Evolutionary conservation across 2,888 invertebrate genomes (phyloP).

Genomic region (Scaeva pyrastri): DNA sequence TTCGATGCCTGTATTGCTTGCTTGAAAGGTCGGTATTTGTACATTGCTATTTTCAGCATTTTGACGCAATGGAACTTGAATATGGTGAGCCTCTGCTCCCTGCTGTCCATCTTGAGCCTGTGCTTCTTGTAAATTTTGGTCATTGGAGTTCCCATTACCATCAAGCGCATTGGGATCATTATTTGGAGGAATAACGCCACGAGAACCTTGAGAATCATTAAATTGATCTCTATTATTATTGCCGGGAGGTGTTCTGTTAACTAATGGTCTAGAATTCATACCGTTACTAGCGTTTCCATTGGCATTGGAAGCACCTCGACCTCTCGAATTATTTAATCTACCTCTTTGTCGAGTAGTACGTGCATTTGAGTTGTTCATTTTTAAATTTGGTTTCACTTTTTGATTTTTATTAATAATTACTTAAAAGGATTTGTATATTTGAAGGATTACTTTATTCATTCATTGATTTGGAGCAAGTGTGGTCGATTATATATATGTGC

Average conservation of each 20-base stretch:
- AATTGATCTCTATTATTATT: not conserved
- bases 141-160: too few relatives aligned
- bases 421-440: not conserved
- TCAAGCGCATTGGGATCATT: too few relatives aligned
- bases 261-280: not conserved
- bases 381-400: not conserved
- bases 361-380: not conserved
- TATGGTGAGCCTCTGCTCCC: too few relatives aligned
- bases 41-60: too few relatives aligned
- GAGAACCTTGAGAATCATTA: constrained; percentile 2
- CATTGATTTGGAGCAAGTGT: not conserved
- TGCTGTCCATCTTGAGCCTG: too few relatives aligned
- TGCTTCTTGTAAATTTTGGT: too few relatives aligned
- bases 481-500: not conserved
- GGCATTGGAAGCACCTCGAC: not conserved
- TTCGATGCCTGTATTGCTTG: not conserved
- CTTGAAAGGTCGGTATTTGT: not conserved
- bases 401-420: not conserved
- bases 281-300: not conserved
- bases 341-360: constrained; percentile 2
- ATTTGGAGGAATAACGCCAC: not conserved
- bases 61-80: not conserved
- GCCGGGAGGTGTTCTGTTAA: not conserved
- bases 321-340: constrained; percentile 2
- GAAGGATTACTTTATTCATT: not conserved